A percentile compares a stretch with the other conserved stretches of the same genome.
Conservation (phyloP, 1,140 invertebrate genomes). For the Diachasmimorpha longicaudata region DNA sequence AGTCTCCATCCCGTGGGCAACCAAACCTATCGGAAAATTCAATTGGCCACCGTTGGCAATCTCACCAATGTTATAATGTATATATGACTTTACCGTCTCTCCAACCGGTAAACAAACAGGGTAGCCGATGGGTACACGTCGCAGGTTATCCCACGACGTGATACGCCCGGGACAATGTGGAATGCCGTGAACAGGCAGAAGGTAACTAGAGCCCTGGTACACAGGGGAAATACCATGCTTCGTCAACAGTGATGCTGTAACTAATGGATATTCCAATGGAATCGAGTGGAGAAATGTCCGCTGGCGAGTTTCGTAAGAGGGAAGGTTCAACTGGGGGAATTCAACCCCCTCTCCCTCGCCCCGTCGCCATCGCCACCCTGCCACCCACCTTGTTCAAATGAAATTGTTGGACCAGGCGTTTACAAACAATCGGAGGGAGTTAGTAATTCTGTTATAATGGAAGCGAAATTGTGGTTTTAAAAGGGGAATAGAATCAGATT, state of each 20-base stretch:
- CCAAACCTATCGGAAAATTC: slow-evolving; percentile 22
- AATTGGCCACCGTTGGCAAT: slow-evolving; percentile 1
- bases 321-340: background rate
- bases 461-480: too few species aligned
- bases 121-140: slow-evolving; percentile 9
- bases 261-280: slow-evolving; percentile 61
- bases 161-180: slow-evolving; percentile 28
- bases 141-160: background rate
- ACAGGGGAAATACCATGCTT: slow-evolving; percentile 64
- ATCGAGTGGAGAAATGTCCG: slow-evolving; percentile 50
- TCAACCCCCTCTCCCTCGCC: too few species aligned
- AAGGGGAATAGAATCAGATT: too few species aligned
- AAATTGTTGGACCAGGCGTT: background rate
- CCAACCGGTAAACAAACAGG: slow-evolving; percentile 12
- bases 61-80: background rate
- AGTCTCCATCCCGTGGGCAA: background rate
- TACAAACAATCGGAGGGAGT: background rate
- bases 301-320: background rate
- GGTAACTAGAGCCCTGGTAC: slow-evolving; percentile 50
- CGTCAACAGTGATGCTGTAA: slow-evolving; percentile 63
- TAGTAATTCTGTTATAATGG: too few species aligned
- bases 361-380: background rate
- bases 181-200: slow-evolving; percentile 35
- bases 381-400: background rate
- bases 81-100: background rate